phyloP scores from a whole-genome alignment of 2,113 vertebrate genomes.

The Erythrocebus patas region DNA sequence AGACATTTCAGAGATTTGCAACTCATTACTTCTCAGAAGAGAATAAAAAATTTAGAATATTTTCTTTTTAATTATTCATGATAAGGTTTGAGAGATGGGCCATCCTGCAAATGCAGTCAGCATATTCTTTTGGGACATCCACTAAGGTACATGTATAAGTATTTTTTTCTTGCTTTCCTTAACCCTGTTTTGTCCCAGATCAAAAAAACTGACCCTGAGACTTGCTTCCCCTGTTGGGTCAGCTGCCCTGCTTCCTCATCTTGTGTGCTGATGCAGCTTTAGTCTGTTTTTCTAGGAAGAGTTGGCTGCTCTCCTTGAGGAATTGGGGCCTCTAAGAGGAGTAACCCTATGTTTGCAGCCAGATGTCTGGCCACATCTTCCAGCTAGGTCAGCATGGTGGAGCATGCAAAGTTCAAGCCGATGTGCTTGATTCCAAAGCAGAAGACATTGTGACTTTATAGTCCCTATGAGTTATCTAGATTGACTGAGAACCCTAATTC shows the following conservation, averaged over 20 bases:
- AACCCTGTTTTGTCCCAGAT: neutral
- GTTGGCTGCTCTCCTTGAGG: neutral
- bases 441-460: neutral
- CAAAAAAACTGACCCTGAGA: neutral
- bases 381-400: neutral
- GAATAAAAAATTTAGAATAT: neutral
- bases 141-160: neutral
- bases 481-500: neutral
- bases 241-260: neutral
- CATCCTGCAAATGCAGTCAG: neutral
- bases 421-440: neutral
- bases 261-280: neutral
- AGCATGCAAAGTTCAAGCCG: neutral
- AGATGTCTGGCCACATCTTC: neutral
- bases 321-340: neutral
- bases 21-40: neutral
- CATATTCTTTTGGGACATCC: neutral
- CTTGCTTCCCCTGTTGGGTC: neutral
- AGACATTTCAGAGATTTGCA: neutral
- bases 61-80: neutral
- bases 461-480: neutral
- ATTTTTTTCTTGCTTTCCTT: neutral
- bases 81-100: neutral
- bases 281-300: neutral
- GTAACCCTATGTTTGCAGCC: neutral